These are phyloP conservation scores for Lindbergichthys nudifrons DNA, from an alignment of 2,797 vertebrate species.

Conservation along the genomic window DNA sequence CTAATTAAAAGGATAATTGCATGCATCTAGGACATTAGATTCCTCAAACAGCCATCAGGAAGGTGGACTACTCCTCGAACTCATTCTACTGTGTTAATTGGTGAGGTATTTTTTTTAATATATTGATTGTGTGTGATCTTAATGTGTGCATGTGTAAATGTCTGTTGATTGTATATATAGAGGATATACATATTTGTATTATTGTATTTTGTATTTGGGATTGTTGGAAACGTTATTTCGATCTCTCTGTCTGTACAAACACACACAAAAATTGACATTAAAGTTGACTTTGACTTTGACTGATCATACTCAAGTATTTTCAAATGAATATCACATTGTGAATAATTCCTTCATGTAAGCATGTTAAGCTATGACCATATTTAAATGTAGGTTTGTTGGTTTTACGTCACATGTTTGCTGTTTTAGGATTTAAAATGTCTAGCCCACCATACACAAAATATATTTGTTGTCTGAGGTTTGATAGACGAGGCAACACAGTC, in stretches of 20 bases:
- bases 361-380: background rate
- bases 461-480: background rate
- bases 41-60: constrained; percentile 69
- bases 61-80: constrained; percentile 59
- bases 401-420: background rate
- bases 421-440: background rate
- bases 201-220: too few relatives aligned
- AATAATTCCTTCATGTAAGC: background rate
- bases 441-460: background rate
- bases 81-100: constrained; percentile 51
- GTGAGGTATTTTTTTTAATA: background rate
- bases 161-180: too few relatives aligned
- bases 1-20: constrained; percentile 88
- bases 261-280: too few relatives aligned
- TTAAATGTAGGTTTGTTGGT: background rate
- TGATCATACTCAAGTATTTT: constrained; percentile 15
- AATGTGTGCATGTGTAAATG: too few relatives aligned
- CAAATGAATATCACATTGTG: background rate
- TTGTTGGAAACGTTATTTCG: too few relatives aligned
- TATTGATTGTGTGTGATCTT: too few relatives aligned
- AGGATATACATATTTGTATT: too few relatives aligned
- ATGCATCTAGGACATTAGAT: constrained; percentile 84
- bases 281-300: too few relatives aligned
- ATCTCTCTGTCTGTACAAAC: too few relatives aligned
- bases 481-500: constrained; percentile 1